A percentile compares a stretch with the other conserved stretches of the same genome.
Conservation (phyloP, 2,888 invertebrate species). For the Noctuana brunneofusca region DNA sequence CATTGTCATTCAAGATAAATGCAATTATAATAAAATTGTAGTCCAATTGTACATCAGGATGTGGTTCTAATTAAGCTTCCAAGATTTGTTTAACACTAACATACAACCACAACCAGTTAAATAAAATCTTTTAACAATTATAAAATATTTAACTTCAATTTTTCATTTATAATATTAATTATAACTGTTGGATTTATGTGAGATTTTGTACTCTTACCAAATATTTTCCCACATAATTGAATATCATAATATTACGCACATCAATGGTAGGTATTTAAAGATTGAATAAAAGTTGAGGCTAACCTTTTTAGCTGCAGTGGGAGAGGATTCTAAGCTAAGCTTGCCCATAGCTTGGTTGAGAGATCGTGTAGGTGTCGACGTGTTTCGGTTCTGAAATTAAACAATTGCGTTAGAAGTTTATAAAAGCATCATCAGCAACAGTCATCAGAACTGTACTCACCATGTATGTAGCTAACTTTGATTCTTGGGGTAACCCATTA, state of each 20-base stretch:
- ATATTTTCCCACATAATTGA: too few species aligned
- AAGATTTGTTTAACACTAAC: too few species aligned
- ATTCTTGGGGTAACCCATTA: conserved; percentile 91
- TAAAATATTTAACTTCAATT: too few species aligned
- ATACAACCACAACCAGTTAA: too few species aligned
- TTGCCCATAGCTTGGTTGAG: conserved; percentile 63
- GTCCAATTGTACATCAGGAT: too few species aligned
- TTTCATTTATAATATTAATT: too few species aligned
- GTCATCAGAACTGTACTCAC: conserved; percentile 62
- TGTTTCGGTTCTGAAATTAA: conserved; percentile 65
- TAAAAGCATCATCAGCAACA: background rate
- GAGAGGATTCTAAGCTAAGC: conserved; percentile 64
- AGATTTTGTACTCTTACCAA: too few species aligned
- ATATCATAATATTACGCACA: background rate
- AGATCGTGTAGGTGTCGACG: conserved; percentile 60
- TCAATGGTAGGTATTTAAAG: background rate
- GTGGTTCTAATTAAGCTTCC: too few species aligned
- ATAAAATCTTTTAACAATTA: too few species aligned
- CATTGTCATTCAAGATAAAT: too few species aligned
- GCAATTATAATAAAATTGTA: too few species aligned
- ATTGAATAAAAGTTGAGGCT: background rate
- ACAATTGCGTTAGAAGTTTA: background rate
- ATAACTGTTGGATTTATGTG: too few species aligned
- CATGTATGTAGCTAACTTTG: conserved; percentile 93
- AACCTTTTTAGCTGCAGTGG: conserved; percentile 61